Conservation (phyloP, 1,140 invertebrate species). For the Dolichoris vasculosae region DNA sequence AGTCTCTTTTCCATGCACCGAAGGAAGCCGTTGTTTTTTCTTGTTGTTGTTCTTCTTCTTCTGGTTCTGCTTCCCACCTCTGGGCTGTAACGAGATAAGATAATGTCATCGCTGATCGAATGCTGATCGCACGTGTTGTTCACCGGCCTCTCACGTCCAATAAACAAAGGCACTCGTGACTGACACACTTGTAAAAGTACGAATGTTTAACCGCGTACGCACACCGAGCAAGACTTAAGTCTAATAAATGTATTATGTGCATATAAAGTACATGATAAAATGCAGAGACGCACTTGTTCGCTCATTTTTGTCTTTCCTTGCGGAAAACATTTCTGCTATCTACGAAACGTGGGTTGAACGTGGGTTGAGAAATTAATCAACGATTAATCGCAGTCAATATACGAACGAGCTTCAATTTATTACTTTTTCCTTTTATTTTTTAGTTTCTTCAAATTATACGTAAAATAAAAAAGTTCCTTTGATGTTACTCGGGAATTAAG, state of each 20-base stretch:
- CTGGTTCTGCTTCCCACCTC: neutral
- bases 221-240: neutral
- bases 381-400: no score
- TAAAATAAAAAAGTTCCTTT: no score
- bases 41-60: neutral
- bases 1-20: neutral
- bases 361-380: no score
- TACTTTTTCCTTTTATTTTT: neutral
- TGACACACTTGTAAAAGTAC: neutral
- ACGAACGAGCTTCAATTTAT: neutral
- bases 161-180: slow-evolving; percentile 31
- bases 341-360: neutral
- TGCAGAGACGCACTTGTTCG: neutral
- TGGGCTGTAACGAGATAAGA: slow-evolving; percentile 1
- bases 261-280: neutral
- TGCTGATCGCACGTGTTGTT: slow-evolving; percentile 28
- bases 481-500: no score
- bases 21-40: neutral
- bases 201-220: neutral
- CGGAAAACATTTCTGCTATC: neutral
- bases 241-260: neutral
- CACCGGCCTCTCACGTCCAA: slow-evolving; percentile 31
- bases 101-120: neutral
- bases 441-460: no score
- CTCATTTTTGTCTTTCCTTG: neutral